Evolutionary conservation across 2,888 invertebrate genomes (phyloP).

Genomic region (Scaptomyza polygonia): DNA sequence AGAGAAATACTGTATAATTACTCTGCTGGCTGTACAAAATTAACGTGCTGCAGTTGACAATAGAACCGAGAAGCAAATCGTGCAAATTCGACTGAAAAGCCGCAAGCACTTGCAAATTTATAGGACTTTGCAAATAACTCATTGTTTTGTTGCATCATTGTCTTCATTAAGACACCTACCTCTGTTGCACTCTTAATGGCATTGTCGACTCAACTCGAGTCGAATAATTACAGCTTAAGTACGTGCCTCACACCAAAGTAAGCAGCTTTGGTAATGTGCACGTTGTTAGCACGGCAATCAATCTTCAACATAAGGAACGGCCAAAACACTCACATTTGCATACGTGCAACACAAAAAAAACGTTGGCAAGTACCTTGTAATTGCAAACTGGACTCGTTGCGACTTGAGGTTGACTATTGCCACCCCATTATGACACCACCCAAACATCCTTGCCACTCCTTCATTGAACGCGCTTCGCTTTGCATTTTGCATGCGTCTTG

Average conservation of each 20-base stretch:
- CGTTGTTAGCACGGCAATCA: slow-evolving; percentile 57
- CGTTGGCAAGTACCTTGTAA: slow-evolving; percentile 25
- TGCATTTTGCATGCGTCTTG: slow-evolving; percentile 58
- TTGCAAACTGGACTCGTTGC: slow-evolving; percentile 22
- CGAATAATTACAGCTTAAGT: slow-evolving; percentile 34
- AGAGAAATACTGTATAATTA: slow-evolving; percentile 15
- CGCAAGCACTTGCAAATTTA: slow-evolving; percentile 30
- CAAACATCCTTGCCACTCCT: slow-evolving; percentile 7
- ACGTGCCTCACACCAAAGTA: slow-evolving; percentile 22
- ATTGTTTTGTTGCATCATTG: slow-evolving; percentile 28
- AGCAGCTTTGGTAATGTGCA: slow-evolving; percentile 14
- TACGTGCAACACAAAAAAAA: not conserved
- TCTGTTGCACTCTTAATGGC: not conserved
- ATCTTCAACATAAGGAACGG: slow-evolving; percentile 46
- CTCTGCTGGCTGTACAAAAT: slow-evolving; percentile 10
- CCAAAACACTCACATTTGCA: too few species aligned
- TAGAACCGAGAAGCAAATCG: not conserved
- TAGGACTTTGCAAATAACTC: slow-evolving; percentile 21
- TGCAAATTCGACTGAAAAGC: slow-evolving; percentile 21
- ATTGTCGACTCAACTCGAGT: slow-evolving; percentile 9
- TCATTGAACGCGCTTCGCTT: slow-evolving; percentile 29
- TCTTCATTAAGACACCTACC: slow-evolving; percentile 35
- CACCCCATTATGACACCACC: not conserved
- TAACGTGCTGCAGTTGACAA: slow-evolving; percentile 8
- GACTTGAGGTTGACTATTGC: not conserved